Evolutionary conservation across 2,888 invertebrate genomes (phyloP).

Genomic region (Sepiola atlantica): DNA sequence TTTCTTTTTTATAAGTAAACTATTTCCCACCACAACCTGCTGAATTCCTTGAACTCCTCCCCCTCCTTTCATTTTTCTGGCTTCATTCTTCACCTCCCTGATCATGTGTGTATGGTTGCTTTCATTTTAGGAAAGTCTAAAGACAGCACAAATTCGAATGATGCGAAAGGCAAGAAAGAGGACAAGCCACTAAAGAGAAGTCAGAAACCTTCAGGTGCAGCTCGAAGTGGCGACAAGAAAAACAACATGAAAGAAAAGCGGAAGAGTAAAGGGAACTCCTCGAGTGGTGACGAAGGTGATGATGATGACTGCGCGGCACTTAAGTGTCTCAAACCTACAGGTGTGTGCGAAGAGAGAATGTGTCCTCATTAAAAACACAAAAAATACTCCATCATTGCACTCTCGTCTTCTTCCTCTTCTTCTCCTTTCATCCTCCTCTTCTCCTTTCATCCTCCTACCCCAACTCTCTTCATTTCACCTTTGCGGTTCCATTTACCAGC

Average conservation of each 20-base stretch:
- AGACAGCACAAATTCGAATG: not conserved
- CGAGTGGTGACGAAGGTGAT: slow-evolving; percentile 56
- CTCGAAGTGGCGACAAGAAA: slow-evolving; percentile 52
- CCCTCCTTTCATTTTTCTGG: not conserved
- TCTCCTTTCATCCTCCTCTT: too few species aligned
- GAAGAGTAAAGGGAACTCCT: slow-evolving; percentile 56
- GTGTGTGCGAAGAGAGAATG: slow-evolving; percentile 53
- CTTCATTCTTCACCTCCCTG: not conserved
- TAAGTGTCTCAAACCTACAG: slow-evolving; percentile 72
- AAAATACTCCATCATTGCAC: not conserved
- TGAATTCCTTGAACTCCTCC: not conserved
- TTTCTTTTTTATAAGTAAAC: too few species aligned
- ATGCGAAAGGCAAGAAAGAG: slow-evolving; percentile 19
- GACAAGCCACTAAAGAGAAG: slow-evolving; percentile 34
- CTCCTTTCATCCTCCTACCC: not conserved
- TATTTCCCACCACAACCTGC: not conserved
- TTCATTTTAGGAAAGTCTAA: not conserved
- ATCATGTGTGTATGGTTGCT: slow-evolving; percentile 2
- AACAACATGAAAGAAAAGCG: slow-evolving; percentile 60
- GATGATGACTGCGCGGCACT: slow-evolving; percentile 72
- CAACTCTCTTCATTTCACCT: not conserved
- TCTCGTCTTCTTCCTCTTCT: not conserved
- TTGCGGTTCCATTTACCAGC: not conserved
- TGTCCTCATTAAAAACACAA: not conserved
- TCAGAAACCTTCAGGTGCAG: not conserved